Evolutionary conservation across 2,888 invertebrate genomes (phyloP).

Genomic region (Hydropsyche betteni): DNA sequence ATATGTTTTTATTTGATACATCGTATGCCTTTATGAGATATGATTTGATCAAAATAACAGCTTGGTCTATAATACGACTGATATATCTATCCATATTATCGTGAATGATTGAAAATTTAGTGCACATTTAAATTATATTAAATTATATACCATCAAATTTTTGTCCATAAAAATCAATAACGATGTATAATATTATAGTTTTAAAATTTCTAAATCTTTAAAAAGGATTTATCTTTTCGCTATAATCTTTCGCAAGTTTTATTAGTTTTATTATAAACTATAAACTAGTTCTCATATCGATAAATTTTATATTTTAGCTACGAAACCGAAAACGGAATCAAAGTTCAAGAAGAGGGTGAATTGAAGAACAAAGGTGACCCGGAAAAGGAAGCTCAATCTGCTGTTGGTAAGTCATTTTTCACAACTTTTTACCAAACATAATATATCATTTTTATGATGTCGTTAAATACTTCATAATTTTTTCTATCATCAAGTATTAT

Average conservation of each 20-base stretch:
- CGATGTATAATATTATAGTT: too few species aligned
- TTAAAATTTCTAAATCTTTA: too few species aligned
- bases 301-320: constrained; percentile 59
- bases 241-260: neutral
- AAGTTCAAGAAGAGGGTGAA: constrained; percentile 70
- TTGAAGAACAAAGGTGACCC: constrained; percentile 68
- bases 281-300: constrained; percentile 4
- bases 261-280: neutral
- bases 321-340: constrained; percentile 72
- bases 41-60: too few species aligned
- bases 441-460: constrained; percentile 15
- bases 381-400: constrained; percentile 66
- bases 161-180: too few species aligned
- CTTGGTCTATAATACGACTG: too few species aligned
- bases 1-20: too few species aligned
- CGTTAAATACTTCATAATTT: neutral
- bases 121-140: too few species aligned
- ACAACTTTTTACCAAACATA: constrained; percentile 12
- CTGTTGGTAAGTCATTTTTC: constrained; percentile 52
- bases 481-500: neutral
- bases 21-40: too few species aligned
- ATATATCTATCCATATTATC: too few species aligned
- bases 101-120: too few species aligned
- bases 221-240: too few species aligned
- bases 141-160: too few species aligned